Evolutionary conservation across 2,888 invertebrate species (phyloP), one percentile per base, ranked within the genome.

Genomic region (Pristionchus japonicus): DNA sequence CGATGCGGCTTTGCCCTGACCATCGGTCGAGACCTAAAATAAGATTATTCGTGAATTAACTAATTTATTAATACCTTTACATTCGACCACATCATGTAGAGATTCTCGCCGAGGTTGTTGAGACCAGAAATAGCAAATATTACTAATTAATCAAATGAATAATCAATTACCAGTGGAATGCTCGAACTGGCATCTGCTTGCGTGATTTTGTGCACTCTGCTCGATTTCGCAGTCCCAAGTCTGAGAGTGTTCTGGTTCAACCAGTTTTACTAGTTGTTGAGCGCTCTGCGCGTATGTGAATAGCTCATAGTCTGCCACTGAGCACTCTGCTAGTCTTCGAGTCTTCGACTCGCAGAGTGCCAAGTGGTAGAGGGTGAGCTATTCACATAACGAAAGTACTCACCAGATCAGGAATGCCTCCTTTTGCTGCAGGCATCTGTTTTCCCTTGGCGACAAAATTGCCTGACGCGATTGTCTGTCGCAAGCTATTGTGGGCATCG

Each of bases 181-280:
- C 67, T 86, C 64, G 43, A 86, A 86, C n/a, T 86, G n/a, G 86
- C 86, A 86, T 17, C 43, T 4, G n/a, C 64, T 86, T 47, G 86
- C 64, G 61, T 64, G 64, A 2, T 86, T 86, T 31, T 86, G 86
- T 37, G 86, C 86, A 37, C 47, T 47, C 31, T 61, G 61, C 17
- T 61, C 86, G 67, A 86, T 57, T 9, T 31, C 67, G 67, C 47
- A 64, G 47, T 61, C 61, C 86, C 86, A 86, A 2, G 34, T 86
- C 86, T 86, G 37, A 43, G 11, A 43, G n/a, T n/a, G n/a, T n/a
- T n/a, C n/a, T n/a, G n/a, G n/a, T n/a, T n/a, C n/a, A n/a, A n/a
- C n/a, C n/a, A n/a, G n/a, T n/a, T n/a, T n/a, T n/a, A n/a, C n/a
- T n/a, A n/a, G n/a, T n/a, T n/a, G n/a, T n/a, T n/a, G n/a, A n/a